A percentile compares a stretch with the other conserved stretches of the same genome.
Evolutionary conservation across 2,113 vertebrate genomes (phyloP).

Genomic region (Labeo catla): DNA sequence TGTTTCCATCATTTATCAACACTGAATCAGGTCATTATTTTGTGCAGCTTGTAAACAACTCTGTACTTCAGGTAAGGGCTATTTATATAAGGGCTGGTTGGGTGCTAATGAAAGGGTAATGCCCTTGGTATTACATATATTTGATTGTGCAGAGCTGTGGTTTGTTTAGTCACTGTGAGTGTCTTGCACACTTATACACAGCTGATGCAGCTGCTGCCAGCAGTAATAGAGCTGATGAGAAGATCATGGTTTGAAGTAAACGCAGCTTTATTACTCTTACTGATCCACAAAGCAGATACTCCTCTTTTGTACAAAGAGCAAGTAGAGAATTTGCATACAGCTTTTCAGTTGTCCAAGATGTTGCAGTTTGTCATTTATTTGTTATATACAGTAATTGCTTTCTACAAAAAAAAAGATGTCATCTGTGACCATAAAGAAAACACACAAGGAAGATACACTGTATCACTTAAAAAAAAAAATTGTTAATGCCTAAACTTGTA

Average conservation of each 20-base stretch:
- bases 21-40: too few relatives aligned
- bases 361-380: background rate
- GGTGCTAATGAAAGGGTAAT: too few relatives aligned
- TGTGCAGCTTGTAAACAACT: too few relatives aligned
- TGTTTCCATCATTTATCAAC: too few relatives aligned
- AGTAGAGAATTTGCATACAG: background rate
- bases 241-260: background rate
- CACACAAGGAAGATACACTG: background rate
- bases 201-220: too few relatives aligned
- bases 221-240: background rate
- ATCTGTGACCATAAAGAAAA: background rate
- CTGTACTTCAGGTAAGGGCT: too few relatives aligned
- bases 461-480: background rate
- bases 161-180: too few relatives aligned
- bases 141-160: too few relatives aligned
- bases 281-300: background rate
- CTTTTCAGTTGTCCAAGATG: background rate
- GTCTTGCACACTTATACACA: too few relatives aligned
- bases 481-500: background rate
- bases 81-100: too few relatives aligned
- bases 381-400: background rate
- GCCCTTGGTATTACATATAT: too few relatives aligned
- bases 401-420: background rate
- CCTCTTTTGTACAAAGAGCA: background rate
- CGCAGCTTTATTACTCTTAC: background rate